Conservation (phyloP, 1,140 invertebrate species). For the Ostrea denselamellosa region DNA sequence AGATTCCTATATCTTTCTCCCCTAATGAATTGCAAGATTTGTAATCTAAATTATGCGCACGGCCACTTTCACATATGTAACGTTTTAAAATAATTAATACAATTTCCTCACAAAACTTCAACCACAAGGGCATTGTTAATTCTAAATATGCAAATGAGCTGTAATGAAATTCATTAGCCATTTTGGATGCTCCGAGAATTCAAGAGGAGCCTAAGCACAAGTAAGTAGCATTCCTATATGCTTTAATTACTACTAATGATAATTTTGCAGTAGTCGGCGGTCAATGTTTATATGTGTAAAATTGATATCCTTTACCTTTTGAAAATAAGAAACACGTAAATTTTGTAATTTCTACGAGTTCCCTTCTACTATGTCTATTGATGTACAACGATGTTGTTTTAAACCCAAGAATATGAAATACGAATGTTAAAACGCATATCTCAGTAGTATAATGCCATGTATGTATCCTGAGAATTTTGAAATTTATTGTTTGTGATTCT, state of each 20-base stretch:
- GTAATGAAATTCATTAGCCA: conserved; percentile 22
- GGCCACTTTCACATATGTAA: conserved; percentile 13
- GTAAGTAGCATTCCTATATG: neutral
- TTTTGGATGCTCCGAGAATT: neutral
- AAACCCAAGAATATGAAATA: no score
- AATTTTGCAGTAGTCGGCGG: neutral
- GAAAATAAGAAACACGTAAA: no score
- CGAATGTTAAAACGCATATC: no score
- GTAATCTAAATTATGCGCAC: conserved; percentile 32
- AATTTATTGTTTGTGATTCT: no score
- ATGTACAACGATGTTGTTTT: no score
- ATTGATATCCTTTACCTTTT: no score
- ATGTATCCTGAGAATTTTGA: no score
- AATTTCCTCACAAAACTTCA: conserved; percentile 28
- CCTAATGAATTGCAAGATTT: conserved; percentile 7
- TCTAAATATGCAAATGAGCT: conserved; percentile 29
- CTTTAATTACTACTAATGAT: neutral
- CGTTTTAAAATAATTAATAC: conserved; percentile 34
- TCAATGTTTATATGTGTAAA: neutral
- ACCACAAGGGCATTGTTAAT: conserved; percentile 23
- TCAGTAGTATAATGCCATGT: no score
- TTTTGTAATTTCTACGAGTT: neutral
- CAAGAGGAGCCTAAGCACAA: neutral
- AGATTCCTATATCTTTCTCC: conserved; percentile 17
- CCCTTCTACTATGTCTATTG: no score